Base-by-base conservation (phyloP, 2,888 invertebrate species). In the Prionchulus punctatus region DNA sequence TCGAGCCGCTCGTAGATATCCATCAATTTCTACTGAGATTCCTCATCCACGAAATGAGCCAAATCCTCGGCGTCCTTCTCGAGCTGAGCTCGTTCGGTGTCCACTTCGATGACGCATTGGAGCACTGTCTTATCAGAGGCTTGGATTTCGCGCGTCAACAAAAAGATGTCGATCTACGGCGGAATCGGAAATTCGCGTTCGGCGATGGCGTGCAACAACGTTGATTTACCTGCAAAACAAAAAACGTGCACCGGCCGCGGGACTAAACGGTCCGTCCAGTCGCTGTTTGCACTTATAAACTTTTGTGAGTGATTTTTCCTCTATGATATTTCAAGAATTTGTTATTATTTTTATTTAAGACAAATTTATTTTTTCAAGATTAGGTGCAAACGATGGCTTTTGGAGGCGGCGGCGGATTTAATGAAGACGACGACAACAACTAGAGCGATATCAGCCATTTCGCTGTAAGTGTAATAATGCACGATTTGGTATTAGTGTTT, bases 1-100 rank as follows among this genome's bases (percentile, higher is more conserved):
- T 99, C 98, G 65, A 99, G 77, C 26, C 96, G 82, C 66, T 98
- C 96, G 71, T 98, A 99, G 27, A 99, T 82, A 71, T 98, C 96
- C 84, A 96, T 84, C 63, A 98, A 76, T 72, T 91, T 87, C 66
- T 98, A 94, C 73, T 96, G 90, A 54, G 86, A 81, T 69, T 86
- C 89, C 70, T 92, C 90, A 71, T 92, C 81, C 57, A 84, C 85
- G 70, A 82, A 84, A 47, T 84, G 80, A 0, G 85, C 84, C 60
- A 98, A 77, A 66, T 84, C 81, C 68, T 98, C 98, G 0, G 91
- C 91, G 50, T 94, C 77, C 70, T 83, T 83, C 72, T 99, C 98
- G 53, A 99, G 77, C 60, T 86, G 79, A 55, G 88, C 78, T 55
- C 94, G 79, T 70, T 96, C 94, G 68, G 87, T 83, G 67, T 99